Evolutionary conservation across 2,797 vertebrate genomes (phyloP).

Genomic region (Poeciliopsis infans): DNA sequence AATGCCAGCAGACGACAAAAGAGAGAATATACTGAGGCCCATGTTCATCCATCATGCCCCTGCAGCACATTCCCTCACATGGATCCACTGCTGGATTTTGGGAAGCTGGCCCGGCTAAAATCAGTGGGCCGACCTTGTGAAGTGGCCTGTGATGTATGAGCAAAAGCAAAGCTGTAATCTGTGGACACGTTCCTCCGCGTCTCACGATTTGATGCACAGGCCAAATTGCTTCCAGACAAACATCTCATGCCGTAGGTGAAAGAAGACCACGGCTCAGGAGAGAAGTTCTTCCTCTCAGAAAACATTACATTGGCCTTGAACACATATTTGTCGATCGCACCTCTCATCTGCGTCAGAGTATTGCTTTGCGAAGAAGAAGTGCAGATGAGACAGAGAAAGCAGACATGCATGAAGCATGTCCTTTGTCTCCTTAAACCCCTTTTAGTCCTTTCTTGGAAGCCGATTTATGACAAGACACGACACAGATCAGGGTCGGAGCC

Average conservation of each 20-base stretch:
- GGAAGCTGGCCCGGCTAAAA: slow-evolving; percentile 45
- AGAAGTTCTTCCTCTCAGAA: slow-evolving; percentile 38
- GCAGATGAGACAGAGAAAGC: slow-evolving; percentile 35
- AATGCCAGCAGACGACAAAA: slow-evolving; percentile 44
- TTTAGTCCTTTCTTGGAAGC: slow-evolving; percentile 49
- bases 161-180: slow-evolving; percentile 40
- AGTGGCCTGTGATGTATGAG: slow-evolving; percentile 47
- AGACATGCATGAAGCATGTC: slow-evolving; percentile 50
- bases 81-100: slow-evolving; percentile 40
- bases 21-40: slow-evolving; percentile 39
- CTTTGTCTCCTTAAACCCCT: slow-evolving; percentile 50
- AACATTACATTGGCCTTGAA: slow-evolving; percentile 60
- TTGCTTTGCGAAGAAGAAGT: slow-evolving; percentile 30
- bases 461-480: slow-evolving; percentile 37
- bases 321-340: slow-evolving; percentile 60
- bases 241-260: slow-evolving; percentile 47
- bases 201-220: slow-evolving; percentile 56
- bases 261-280: slow-evolving; percentile 52
- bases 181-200: slow-evolving; percentile 51
- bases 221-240: slow-evolving; percentile 70
- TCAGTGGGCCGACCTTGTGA: slow-evolving; percentile 34
- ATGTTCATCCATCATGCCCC: slow-evolving; percentile 59
- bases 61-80: slow-evolving; percentile 41
- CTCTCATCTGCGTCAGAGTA: slow-evolving; percentile 55
- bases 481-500: slow-evolving; percentile 8